Evolutionary conservation across 2,797 vertebrate genomes (phyloP).

Genomic region (Hirundo rustica): DNA sequence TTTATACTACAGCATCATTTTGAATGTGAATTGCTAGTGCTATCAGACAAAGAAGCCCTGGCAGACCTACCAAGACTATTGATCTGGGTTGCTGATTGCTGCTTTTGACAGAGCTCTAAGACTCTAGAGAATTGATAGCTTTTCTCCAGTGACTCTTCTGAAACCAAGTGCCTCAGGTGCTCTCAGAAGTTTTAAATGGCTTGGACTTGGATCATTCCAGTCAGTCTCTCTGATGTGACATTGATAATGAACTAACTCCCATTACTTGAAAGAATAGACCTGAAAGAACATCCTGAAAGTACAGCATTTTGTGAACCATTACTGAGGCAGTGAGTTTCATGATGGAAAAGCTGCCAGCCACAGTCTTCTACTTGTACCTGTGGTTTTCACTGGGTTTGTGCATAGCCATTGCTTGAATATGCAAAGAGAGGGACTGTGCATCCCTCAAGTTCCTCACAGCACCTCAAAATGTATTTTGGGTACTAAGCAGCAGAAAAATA

Average conservation of each 20-base stretch:
- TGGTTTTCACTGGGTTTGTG: background rate
- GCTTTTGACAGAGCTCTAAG: background rate
- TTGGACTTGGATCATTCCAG: rapidly evolving
- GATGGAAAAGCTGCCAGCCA: background rate
- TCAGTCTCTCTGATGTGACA: background rate
- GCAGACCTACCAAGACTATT: background rate
- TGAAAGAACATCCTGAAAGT: background rate
- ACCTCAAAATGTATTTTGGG: background rate
- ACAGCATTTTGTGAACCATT: background rate
- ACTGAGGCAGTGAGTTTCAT: background rate
- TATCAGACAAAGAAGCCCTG: background rate
- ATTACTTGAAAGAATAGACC: background rate
- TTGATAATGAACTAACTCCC: background rate
- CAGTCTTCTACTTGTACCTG: background rate
- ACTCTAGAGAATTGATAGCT: background rate
- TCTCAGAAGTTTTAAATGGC: background rate
- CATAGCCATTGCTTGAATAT: background rate
- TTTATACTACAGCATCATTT: background rate
- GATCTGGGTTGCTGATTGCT: background rate
- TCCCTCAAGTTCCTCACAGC: background rate
- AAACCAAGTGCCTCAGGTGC: background rate
- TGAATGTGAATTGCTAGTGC: background rate
- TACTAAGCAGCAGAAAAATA: background rate
- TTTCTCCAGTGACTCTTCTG: background rate
- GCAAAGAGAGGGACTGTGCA: background rate